Evolutionary conservation across 2,797 vertebrate genomes (phyloP).

Genomic region (Coregonus suidteri): DNA sequence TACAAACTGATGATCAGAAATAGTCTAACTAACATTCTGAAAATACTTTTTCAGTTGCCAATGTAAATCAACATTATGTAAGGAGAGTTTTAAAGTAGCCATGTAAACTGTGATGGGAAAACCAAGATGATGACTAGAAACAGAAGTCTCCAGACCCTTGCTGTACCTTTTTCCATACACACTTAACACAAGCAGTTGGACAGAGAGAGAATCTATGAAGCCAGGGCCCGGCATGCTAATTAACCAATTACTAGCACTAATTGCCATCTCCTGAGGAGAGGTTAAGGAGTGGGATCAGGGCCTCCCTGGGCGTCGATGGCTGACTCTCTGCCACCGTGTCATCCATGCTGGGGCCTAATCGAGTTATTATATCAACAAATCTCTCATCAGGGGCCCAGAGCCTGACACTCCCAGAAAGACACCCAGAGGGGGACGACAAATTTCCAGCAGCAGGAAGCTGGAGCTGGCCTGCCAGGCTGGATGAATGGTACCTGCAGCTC

Average conservation of each 20-base stretch:
- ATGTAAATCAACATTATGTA: background rate
- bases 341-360: conserved; percentile 78
- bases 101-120: conserved; percentile 2
- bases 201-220: conserved; percentile 42
- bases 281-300: conserved; percentile 72
- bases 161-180: background rate
- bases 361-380: conserved; percentile 85
- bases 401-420: conserved; percentile 74
- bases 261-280: conserved; percentile 74
- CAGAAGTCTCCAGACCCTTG: background rate
- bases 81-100: background rate
- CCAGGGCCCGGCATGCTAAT: conserved; percentile 54
- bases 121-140: conserved; percentile 4
- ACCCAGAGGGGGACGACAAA: conserved; percentile 69
- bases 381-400: conserved; percentile 73
- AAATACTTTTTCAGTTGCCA: background rate
- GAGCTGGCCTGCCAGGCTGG: conserved; percentile 40
- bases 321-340: conserved; percentile 67
- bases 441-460: conserved; percentile 75
- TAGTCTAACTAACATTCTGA: background rate
- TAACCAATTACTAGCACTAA: conserved; percentile 78
- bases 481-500: conserved; percentile 57
- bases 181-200: conserved; percentile 7
- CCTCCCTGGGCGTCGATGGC: conserved; percentile 65
- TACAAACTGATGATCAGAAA: conserved; percentile 23